phyloP scores from a whole-genome alignment of 2,113 vertebrate species.

The Thalassarche chlororhynchos region DNA sequence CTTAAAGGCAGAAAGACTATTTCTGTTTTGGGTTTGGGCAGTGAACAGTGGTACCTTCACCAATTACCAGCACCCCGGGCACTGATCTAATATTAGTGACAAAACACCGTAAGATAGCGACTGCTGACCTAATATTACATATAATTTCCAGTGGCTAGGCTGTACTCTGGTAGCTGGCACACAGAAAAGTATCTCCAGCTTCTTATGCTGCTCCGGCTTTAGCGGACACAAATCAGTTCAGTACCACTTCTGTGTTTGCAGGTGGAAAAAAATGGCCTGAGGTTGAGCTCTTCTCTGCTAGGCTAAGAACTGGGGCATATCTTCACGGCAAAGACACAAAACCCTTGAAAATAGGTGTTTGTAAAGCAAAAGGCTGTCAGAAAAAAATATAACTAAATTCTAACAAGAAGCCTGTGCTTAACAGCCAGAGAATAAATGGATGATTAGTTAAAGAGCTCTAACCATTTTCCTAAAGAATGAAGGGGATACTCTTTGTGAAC shows the following conservation, averaged over 20 bases:
- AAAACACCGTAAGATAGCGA: background rate
- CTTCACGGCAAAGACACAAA: background rate
- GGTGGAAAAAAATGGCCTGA: background rate
- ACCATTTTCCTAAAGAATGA: background rate
- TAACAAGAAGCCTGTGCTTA: background rate
- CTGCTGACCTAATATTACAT: background rate
- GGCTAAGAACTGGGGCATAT: background rate
- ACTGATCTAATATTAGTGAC: background rate
- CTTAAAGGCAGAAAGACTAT: constrained; percentile 4
- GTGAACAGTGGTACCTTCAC: background rate
- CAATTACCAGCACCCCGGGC: background rate
- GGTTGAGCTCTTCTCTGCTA: background rate
- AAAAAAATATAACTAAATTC: background rate
- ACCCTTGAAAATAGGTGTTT: background rate
- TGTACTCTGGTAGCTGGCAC: background rate
- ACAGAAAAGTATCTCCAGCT: background rate
- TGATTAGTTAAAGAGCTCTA: background rate
- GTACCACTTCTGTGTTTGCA: background rate
- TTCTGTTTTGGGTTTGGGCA: constrained; percentile 10
- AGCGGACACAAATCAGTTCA: fast-evolving
- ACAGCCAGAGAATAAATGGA: background rate
- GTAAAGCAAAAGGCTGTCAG: background rate
- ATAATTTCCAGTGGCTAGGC: background rate
- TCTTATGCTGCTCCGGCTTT: background rate
- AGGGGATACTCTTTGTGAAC: background rate